Base-by-base conservation (phyloP, 2,797 vertebrate genomes). In the Oreortyx pictus region DNA sequence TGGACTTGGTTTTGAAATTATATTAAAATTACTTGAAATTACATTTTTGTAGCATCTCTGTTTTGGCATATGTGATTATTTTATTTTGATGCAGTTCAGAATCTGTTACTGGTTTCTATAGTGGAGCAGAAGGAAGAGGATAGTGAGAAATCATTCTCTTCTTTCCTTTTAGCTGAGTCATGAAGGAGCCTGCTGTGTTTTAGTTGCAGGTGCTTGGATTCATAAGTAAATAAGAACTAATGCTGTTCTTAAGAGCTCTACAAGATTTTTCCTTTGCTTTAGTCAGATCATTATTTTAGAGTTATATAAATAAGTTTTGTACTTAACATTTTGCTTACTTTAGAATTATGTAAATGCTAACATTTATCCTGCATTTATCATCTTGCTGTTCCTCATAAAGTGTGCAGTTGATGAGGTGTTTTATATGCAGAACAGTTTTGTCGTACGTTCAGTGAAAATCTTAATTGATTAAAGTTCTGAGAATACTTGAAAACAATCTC, bases 161-260 rank as follows among this genome's bases (percentile, higher is more conserved):
- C 74, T 93, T 91, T 73, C 65, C 76, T 86, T 96, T 93, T 79
- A 95, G 94, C 94, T 94, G 93, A 94, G 93, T 95, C 93, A 95
- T 84, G 89, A 73, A 89, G 76, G 71, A 95, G 62, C n/a, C 89
- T 94, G 76, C 82, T 78, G 39, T 92, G 92, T 91, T 96, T 95
- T 92, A 92, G 86, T 92, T 91, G 93, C 92, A 93, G 89, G 87
- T 93, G 87, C 82, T 91, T 90, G 74, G 82, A 65, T 88, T 93
- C 80, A 65, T 82, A 92, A 95, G 60, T 79, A 92, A 89, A 91
- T 86, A 83, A 83, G 77, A 88, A 44, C 60, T 89, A 83, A 76
- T 50, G 74, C 64, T 88, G 64, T 20, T 87, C 6, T 88, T 91
- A 71, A 24, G 37, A 67, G 73, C 24, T 50, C 56, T 57, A 62